Evolutionary conservation across 2,113 vertebrate genomes (phyloP).

Genomic region (Halcyon senegalensis): DNA sequence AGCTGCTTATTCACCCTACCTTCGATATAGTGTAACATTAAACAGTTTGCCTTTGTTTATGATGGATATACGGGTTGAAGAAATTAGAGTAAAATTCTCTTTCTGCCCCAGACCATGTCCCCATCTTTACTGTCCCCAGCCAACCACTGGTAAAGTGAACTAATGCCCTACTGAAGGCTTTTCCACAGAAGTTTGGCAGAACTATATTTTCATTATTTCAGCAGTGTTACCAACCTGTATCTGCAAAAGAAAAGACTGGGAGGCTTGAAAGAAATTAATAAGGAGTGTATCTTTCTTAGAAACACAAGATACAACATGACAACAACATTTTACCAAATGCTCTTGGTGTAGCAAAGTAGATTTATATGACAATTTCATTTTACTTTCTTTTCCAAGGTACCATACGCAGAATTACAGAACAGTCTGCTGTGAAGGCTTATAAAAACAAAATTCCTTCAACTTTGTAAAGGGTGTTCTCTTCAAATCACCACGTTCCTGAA

Average conservation of each 20-base stretch:
- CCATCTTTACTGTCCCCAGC: background rate
- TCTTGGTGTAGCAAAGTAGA: background rate
- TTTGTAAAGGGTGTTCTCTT: background rate
- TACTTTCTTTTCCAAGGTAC: background rate
- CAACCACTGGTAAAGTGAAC: background rate
- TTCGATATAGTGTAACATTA: background rate
- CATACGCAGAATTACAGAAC: background rate
- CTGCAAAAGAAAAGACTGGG: background rate
- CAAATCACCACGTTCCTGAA: background rate
- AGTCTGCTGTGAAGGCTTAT: background rate
- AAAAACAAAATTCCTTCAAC: background rate
- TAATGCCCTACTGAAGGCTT: background rate
- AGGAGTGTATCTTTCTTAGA: background rate
- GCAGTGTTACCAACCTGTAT: background rate
- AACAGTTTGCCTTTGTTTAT: background rate
- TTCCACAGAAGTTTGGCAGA: background rate
- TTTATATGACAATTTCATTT: background rate
- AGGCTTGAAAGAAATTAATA: background rate
- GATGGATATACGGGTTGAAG: background rate
- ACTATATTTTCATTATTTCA: background rate
- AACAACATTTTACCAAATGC: background rate
- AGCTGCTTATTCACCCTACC: background rate
- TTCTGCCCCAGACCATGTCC: background rate
- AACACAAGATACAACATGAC: background rate
- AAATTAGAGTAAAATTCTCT: background rate